Percentiles rank a stretch among this genome's conserved stretches.
phyloP scores from a whole-genome alignment of 1,140 invertebrate species.

The Drosophila trapezifrons region DNA sequence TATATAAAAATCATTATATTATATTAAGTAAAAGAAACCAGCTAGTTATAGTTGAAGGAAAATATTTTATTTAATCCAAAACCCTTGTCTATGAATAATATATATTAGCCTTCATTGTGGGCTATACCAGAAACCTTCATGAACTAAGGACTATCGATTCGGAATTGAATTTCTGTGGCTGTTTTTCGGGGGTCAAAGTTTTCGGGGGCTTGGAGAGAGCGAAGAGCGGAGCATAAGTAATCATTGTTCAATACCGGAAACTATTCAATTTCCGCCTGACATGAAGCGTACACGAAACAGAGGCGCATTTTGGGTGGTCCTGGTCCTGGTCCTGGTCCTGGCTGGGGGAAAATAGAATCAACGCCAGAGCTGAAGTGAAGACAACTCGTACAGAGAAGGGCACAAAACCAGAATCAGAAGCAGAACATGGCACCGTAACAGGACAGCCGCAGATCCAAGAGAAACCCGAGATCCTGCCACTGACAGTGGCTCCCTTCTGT shows the following conservation, averaged over 20 bases:
- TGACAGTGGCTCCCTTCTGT: conserved; percentile 5
- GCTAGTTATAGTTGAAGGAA: no score
- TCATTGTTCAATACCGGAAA: conserved; percentile 82
- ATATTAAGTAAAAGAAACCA: not conserved
- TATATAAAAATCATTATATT: not conserved
- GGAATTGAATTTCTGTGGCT: conserved; percentile 18
- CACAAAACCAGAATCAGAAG: no score
- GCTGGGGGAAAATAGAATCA: conserved; percentile 27
- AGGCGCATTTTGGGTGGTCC: conserved; percentile 2
- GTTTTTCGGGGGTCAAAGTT: conserved; percentile 36
- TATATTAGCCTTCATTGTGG: not conserved
- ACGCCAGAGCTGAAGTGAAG: conserved; percentile 14
- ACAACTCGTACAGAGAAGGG: not conserved
- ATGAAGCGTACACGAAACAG: conserved; percentile 67
- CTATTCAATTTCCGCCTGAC: conserved; percentile 82
- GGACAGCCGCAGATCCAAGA: not conserved
- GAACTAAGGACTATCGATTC: conserved; percentile 11
- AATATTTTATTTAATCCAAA: no score
- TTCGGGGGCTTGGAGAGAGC: conserved; percentile 15
- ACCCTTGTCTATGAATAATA: not conserved
- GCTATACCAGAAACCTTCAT: not conserved
- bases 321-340: not conserved
- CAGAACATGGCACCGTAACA: no score
- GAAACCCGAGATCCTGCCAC: conserved; percentile 18
- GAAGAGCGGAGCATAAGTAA: conserved; percentile 54